Conservation (phyloP, 2,888 invertebrate species). For the Macropis europaea region DNA sequence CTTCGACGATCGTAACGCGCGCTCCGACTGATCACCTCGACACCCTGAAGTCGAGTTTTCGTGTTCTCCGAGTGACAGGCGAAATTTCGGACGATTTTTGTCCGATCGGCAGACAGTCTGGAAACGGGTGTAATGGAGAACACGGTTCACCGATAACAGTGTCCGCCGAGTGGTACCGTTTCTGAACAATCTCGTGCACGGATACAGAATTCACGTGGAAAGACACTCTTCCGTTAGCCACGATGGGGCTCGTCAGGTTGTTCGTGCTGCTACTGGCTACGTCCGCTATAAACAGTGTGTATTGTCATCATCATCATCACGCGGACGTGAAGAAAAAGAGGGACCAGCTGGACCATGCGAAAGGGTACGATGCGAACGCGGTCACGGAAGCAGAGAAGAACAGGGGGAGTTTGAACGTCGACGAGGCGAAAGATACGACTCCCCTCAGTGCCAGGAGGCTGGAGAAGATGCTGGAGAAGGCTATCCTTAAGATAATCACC, state of each 20-base stretch:
- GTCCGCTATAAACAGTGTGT: slow-evolving; percentile 25
- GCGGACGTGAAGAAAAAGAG: slow-evolving; percentile 34
- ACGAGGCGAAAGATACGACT: slow-evolving; percentile 32
- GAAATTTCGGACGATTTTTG: slow-evolving; percentile 1
- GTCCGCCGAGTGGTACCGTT: slow-evolving; percentile 4
- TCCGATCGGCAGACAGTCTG: background rate
- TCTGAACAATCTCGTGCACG: background rate
- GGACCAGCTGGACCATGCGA: slow-evolving; percentile 40
- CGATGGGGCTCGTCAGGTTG: slow-evolving; percentile 52
- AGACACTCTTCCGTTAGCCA: background rate
- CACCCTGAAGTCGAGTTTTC: slow-evolving; percentile 45
- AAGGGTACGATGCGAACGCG: slow-evolving; percentile 37
- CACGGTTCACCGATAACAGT: slow-evolving; percentile 39
- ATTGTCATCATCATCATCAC: slow-evolving; percentile 52
- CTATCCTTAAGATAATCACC: slow-evolving; percentile 75
- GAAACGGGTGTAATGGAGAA: slow-evolving; percentile 13
- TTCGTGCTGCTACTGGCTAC: slow-evolving; percentile 49
- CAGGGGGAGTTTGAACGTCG: slow-evolving; percentile 16
- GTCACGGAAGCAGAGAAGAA: slow-evolving; percentile 26
- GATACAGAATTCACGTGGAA: background rate
- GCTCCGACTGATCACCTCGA: slow-evolving; percentile 54
- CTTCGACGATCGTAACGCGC: too few species aligned
- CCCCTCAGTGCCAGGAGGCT: slow-evolving; percentile 70
- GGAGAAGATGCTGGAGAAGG: slow-evolving; percentile 76
- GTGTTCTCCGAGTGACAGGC: background rate